Conservation (phyloP, 2,113 vertebrate genomes). For the Corydoras sp. region DNA sequence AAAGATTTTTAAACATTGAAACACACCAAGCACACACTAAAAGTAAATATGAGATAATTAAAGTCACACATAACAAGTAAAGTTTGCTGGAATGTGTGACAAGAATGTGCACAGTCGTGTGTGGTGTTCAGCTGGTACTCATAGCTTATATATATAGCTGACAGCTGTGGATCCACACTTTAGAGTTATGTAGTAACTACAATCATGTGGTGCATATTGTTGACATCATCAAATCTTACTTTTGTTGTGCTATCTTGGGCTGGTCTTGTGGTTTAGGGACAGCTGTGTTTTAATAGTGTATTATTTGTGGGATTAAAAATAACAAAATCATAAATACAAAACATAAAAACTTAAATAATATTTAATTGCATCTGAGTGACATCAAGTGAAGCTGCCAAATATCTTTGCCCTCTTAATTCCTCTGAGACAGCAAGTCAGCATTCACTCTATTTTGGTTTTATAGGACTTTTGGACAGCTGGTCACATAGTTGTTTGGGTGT, state of each 20-base stretch:
- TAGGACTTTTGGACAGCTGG: constrained; percentile 4
- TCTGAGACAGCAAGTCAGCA: too few species aligned
- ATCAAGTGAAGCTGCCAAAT: too few species aligned
- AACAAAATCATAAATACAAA: too few species aligned
- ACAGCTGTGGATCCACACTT: not conserved
- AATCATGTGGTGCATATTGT: constrained; percentile 19
- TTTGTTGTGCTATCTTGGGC: constrained; percentile 22
- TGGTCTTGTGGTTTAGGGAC: constrained; percentile 44
- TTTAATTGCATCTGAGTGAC: too few species aligned
- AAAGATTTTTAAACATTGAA: too few species aligned
- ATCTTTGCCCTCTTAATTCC: not conserved
- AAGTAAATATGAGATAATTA: too few species aligned
- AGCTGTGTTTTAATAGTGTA: constrained; percentile 43
- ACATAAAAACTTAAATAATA: too few species aligned
- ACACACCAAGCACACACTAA: too few species aligned
- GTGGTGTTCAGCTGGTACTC: not conserved
- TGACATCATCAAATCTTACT: constrained; percentile 16
- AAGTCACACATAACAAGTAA: too few species aligned
- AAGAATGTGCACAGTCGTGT: too few species aligned
- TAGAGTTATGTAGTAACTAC: not conserved
- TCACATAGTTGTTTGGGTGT: constrained; percentile 13
- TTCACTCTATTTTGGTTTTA: not conserved
- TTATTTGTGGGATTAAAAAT: too few species aligned
- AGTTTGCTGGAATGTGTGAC: too few species aligned
- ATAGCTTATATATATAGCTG: constrained; percentile 15